These are phyloP conservation scores for Erythrocercus mccallii DNA, from an alignment of 2,113 vertebrate species.

Conservation along the genomic window DNA sequence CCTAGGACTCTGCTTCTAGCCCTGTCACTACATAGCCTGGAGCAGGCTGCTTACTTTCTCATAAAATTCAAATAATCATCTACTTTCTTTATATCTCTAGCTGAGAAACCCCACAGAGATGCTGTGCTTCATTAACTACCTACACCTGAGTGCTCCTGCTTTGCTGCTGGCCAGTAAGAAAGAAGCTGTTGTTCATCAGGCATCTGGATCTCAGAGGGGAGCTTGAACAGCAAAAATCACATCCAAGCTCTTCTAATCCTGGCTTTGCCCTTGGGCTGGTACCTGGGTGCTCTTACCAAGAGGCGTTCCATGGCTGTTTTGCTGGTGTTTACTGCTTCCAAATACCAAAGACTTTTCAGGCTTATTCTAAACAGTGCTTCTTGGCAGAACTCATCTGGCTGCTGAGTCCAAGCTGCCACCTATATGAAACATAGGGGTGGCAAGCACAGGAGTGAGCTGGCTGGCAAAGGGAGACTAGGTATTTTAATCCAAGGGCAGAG, in stretches of 20 bases:
- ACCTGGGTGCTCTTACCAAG: neutral
- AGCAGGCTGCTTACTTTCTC: neutral
- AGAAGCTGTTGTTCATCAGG: neutral
- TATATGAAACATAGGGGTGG: neutral
- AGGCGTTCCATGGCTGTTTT: fast-evolving
- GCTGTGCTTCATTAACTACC: neutral
- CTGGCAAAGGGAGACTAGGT: neutral
- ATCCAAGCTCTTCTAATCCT: neutral
- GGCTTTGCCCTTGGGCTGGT: neutral
- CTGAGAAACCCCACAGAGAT: neutral
- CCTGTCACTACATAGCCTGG: neutral
- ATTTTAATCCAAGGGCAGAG: neutral
- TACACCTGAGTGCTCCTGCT: neutral
- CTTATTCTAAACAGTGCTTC: neutral
- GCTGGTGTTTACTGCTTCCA: neutral
- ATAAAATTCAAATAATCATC: neutral
- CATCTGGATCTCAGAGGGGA: neutral
- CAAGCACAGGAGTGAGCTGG: neutral
- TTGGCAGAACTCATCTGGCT: neutral
- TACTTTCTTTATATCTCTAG: neutral
- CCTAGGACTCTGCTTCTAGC: neutral
- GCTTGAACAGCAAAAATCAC: neutral
- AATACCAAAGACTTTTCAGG: neutral
- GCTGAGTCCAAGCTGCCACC: neutral
- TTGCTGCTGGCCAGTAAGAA: neutral